Conservation (phyloP, 2,113 vertebrate species). For the Toxostoma redivivum region DNA sequence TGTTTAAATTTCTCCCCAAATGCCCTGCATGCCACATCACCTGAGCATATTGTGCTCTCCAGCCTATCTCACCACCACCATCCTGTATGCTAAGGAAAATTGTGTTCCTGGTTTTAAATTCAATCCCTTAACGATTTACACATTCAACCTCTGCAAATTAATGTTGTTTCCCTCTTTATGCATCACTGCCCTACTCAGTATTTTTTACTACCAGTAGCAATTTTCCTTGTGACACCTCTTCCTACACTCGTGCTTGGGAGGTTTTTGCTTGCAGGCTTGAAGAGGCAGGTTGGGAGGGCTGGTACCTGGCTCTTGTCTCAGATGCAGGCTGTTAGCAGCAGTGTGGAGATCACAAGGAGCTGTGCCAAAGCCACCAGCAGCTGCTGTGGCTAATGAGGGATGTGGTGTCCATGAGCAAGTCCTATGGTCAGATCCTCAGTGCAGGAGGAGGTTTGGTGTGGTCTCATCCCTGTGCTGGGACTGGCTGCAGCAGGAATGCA, state of each 20-base stretch:
- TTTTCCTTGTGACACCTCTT: not conserved
- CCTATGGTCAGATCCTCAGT: accelerated
- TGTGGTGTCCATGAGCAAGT: not conserved
- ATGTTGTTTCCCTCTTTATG: not conserved
- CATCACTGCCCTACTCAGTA: accelerated
- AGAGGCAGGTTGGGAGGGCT: not conserved
- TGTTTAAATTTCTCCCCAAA: not conserved
- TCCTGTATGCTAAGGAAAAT: not conserved
- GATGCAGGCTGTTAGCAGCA: not conserved
- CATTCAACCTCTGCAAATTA: not conserved
- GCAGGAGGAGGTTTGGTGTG: not conserved
- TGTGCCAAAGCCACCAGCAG: not conserved
- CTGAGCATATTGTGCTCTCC: not conserved
- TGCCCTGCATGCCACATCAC: not conserved
- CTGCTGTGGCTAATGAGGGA: not conserved
- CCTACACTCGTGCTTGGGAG: not conserved
- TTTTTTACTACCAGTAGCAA: not conserved
- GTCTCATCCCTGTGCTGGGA: accelerated
- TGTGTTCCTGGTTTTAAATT: not conserved
- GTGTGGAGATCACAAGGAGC: not conserved
- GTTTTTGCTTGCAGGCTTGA: not conserved
- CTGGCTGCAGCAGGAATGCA: not conserved
- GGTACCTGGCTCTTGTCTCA: not conserved
- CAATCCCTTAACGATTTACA: not conserved
- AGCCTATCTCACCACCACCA: not conserved